A percentile compares a stretch with the other conserved stretches of the same genome.
Conservation (phyloP, 2,888 invertebrate genomes). For the Dinocampus coccinellae region DNA sequence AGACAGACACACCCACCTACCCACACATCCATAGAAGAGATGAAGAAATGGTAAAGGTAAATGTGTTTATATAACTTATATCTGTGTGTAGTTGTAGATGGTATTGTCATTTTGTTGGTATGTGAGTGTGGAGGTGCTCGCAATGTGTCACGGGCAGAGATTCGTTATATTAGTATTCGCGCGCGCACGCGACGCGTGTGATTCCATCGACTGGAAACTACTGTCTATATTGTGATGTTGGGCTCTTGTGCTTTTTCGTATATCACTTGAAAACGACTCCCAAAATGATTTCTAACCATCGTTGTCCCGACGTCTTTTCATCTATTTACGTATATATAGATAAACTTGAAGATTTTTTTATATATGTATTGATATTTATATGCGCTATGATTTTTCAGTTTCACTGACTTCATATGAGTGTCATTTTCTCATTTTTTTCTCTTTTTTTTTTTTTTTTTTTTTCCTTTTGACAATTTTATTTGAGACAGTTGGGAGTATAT, state of each 20-base stretch:
- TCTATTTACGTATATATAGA: not conserved
- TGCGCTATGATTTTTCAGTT: not conserved
- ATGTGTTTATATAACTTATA: not conserved
- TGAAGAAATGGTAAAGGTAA: slow-evolving; percentile 2
- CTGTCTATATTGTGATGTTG: slow-evolving; percentile 37
- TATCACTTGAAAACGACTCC: not conserved
- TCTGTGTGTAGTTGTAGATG: not conserved
- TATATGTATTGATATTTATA: not conserved
- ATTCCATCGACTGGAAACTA: slow-evolving; percentile 54
- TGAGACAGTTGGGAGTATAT: not conserved
- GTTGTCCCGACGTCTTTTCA: not conserved
- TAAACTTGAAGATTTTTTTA: not conserved
- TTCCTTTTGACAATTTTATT: not conserved
- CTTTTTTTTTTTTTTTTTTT: no score
- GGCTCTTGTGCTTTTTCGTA: slow-evolving; percentile 1
- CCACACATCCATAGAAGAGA: no score
- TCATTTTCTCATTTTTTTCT: no score
- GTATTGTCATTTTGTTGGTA: slow-evolving; percentile 15
- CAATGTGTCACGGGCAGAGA: slow-evolving; percentile 66
- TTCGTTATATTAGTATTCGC: slow-evolving; percentile 53
- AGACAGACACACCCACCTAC: no score
- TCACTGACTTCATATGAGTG: slow-evolving; percentile 12
- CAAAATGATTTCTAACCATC: not conserved
- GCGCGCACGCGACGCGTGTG: slow-evolving; percentile 51
- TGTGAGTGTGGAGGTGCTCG: slow-evolving; percentile 54